A percentile compares a stretch with the other conserved stretches of the same genome.
phyloP scores from a whole-genome alignment of 2,113 vertebrate genomes.

The Dromaius novaehollandiae region DNA sequence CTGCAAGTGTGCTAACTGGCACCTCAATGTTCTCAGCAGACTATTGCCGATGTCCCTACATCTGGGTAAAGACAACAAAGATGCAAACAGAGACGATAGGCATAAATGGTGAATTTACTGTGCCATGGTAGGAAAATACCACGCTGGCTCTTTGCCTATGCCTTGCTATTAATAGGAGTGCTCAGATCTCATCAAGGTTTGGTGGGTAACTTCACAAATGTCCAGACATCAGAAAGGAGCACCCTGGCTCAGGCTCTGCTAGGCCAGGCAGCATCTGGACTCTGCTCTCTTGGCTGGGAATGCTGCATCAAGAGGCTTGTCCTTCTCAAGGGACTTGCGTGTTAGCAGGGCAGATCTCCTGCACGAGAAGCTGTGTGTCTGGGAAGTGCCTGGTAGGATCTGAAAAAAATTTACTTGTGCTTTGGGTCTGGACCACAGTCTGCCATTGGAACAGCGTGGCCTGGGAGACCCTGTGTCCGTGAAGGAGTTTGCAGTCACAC shows the following conservation, averaged over 20 bases:
- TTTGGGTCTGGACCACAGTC: neutral
- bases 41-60: neutral
- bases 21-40: neutral
- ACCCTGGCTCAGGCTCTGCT: neutral
- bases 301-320: too few relatives aligned
- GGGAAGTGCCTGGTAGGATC: neutral
- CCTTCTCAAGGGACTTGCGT: neutral
- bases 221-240: neutral
- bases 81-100: neutral
- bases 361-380: neutral
- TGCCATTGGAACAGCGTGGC: neutral
- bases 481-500: neutral
- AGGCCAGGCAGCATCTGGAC: neutral
- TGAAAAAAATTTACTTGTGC: neutral
- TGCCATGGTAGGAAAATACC: neutral
- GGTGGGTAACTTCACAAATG: neutral
- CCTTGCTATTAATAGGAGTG: neutral
- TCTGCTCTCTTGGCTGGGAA: neutral
- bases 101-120: fast-evolving
- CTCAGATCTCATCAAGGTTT: neutral
- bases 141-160: neutral
- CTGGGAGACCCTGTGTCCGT: neutral
- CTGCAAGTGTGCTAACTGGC: neutral
- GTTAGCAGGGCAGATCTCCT: neutral
- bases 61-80: neutral